Conservation (phyloP, 2,888 invertebrate genomes). For the Chouioia cunea region DNA sequence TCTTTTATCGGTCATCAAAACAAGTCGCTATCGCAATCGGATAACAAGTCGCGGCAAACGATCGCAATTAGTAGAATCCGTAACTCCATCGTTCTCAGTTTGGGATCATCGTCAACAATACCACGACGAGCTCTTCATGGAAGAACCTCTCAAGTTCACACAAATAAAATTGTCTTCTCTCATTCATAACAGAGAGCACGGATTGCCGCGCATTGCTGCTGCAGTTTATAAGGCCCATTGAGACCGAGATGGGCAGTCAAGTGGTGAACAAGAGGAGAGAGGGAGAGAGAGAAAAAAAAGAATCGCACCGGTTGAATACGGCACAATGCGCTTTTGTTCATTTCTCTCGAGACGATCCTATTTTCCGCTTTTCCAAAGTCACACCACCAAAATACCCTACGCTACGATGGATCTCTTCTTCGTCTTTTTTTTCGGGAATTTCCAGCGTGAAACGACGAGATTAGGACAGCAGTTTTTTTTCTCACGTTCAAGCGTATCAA, state of each 20-base stretch:
- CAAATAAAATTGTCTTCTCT: no score
- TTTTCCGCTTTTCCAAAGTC: constrained; percentile 58
- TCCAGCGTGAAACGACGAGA: constrained; percentile 7
- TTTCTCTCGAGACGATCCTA: constrained; percentile 46
- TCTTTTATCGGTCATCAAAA: constrained; percentile 38
- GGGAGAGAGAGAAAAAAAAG: constrained; percentile 51
- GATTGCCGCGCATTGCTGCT: no score
- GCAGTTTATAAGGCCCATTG: no score
- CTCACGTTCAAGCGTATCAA: constrained; percentile 26
- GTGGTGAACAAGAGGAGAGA: constrained; percentile 52
- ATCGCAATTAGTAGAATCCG: no score
- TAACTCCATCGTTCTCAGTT: constrained; percentile 3
- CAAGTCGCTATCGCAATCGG: background rate
- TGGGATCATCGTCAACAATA: background rate
- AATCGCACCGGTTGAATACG: constrained; percentile 6
- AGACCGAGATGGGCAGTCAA: constrained; percentile 12
- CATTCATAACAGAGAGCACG: no score
- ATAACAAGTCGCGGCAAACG: no score
- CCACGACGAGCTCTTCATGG: no score
- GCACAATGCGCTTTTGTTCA: constrained; percentile 45
- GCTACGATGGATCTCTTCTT: constrained; percentile 44
- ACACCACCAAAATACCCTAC: constrained; percentile 50
- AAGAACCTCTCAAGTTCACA: no score
- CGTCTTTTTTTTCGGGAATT: no score
- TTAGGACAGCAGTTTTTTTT: constrained; percentile 26